phyloP scores from a whole-genome alignment of 2,888 invertebrate genomes.

The Orthosia cruda region DNA sequence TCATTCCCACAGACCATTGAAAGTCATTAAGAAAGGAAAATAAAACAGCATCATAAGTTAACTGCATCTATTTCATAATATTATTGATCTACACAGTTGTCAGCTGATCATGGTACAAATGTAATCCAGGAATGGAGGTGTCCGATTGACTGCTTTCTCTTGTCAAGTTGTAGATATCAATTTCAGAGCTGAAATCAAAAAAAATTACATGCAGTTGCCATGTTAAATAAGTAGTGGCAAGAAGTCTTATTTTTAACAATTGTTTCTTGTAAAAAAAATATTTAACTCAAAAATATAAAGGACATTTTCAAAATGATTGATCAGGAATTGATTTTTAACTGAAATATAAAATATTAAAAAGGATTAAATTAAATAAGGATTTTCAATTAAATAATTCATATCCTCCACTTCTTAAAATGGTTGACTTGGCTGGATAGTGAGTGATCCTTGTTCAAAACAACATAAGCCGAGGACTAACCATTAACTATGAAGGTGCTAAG shows the following conservation, averaged over 20 bases:
- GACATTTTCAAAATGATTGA: too few relatives aligned
- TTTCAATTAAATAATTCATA: neutral
- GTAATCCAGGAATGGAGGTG: conserved; percentile 11
- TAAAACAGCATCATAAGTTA: conserved; percentile 69
- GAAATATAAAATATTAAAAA: too few relatives aligned
- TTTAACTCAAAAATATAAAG: neutral
- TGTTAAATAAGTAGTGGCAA: too few relatives aligned
- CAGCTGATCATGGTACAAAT: conserved; percentile 49
- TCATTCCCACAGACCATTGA: neutral
- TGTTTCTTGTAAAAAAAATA: neutral
- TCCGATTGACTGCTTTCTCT: conserved; percentile 19
- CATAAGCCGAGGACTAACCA: too few relatives aligned
- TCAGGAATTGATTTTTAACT: neutral
- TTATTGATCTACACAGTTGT: conserved; percentile 70
- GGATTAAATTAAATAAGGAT: too few relatives aligned
- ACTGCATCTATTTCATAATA: conserved; percentile 80
- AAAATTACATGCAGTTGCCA: neutral
- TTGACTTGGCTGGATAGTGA: neutral
- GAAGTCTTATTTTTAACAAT: neutral
- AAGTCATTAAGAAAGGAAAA: neutral
- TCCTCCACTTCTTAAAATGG: neutral
- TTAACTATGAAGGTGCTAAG: neutral
- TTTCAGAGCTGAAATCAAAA: conserved; percentile 80
- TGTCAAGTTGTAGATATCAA: conserved; percentile 71
- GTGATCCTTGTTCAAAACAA: too few relatives aligned